Base-by-base conservation (phyloP, 2,888 invertebrate genomes). In the Heliconius hortense region DNA sequence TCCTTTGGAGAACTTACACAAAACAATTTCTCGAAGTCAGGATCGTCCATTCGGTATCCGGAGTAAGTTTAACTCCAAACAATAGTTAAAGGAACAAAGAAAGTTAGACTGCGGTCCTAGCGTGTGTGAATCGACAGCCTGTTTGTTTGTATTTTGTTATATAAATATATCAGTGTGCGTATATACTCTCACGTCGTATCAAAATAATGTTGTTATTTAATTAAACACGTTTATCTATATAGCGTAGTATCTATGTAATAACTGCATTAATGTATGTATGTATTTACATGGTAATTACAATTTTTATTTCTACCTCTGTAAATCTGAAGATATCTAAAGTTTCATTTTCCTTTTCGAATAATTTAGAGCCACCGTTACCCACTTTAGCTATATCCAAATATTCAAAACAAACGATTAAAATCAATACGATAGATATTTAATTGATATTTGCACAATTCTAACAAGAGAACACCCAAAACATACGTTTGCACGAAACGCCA, bases 71-170 rank as follows among this genome's bases (percentile, higher is more conserved):
- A 85, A 88, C 88, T 88, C 85, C 88, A 90, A 93, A 92, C 92
- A 92, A 91, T 92, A 89, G 90, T 92, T 91, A 84, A 84, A 80
- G 87, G 87, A 89, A 90, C 91, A 92, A 92, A 92, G 91, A 92
- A 91, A 93, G 88, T 92, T 90, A 83, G 82, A 81, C 82, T 87
- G 87, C 81, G 87, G 87, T 86, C 83, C 85, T 86, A 83, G 84
- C 83, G 86, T 87, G 84, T 87, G 86, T 81, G 81, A 85, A 82
- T 82, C 80, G 82, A 79, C 84, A 84, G 82, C 79, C 82, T 82
- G 82, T 85, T 86, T 83, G 82, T 81, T 83, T 82, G 80, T 81
- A 82, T 82, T 83, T 85, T 87, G 60, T 74, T 76, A 72, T 70
- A 78, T 77, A 74, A 77, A 21, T 66, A 68, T 48, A 56, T 31